These are phyloP conservation scores for Atta texana DNA, from an alignment of 1,140 invertebrate genomes.

Conservation along the genomic window DNA sequence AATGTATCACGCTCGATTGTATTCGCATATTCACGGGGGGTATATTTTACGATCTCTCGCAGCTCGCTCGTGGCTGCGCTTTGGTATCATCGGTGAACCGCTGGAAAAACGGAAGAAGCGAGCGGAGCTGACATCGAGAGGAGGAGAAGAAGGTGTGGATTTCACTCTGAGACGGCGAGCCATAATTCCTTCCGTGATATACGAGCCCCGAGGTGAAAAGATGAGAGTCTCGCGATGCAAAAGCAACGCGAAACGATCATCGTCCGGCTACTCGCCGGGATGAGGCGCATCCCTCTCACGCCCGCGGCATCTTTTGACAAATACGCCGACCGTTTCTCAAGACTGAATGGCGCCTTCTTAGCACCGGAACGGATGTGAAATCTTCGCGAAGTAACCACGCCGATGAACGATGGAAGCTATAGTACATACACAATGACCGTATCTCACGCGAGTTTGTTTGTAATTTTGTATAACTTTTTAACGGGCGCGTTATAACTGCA, in stretches of 20 bases:
- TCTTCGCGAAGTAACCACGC: conserved; percentile 34
- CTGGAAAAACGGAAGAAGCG: not conserved
- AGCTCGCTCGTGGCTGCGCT: not conserved
- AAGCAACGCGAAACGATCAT: conserved; percentile 72
- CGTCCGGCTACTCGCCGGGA: conserved; percentile 59
- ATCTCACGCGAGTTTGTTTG: not conserved
- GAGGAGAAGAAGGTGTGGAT: conserved; percentile 64
- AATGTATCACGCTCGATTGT: not conserved
- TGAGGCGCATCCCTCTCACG: conserved; percentile 52
- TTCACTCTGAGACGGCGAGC: conserved; percentile 67
- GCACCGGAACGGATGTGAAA: conserved; percentile 57
- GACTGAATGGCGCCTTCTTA: conserved; percentile 70
- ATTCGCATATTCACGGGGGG: not conserved
- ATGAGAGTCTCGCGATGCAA: conserved; percentile 69
- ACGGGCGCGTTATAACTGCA: not conserved
- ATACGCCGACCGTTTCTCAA: conserved; percentile 45
- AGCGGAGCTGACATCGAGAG: not conserved
- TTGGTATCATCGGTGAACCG: not conserved
- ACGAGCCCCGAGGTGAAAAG: conserved; percentile 64
- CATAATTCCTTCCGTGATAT: conserved; percentile 74
- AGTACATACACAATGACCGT: not conserved
- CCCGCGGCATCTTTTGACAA: conserved; percentile 72
- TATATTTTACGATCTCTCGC: not conserved
- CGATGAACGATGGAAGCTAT: conserved; percentile 4
- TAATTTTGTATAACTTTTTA: not conserved